A percentile compares a stretch with the other conserved stretches of the same genome.
Conservation (phyloP, 2,888 invertebrate species). For the Hyles lineata region DNA sequence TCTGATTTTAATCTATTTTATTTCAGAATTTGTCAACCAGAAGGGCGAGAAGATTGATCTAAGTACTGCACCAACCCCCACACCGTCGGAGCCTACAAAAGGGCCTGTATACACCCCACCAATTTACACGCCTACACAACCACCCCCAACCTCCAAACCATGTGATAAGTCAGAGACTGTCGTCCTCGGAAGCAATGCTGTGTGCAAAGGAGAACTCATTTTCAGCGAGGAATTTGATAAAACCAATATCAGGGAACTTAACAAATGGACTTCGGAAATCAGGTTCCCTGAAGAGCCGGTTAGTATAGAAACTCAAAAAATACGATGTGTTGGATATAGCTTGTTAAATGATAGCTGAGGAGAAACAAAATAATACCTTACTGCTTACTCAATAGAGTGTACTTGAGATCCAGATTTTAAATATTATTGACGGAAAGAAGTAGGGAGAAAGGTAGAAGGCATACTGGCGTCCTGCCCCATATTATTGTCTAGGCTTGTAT, state of each 20-base stretch:
- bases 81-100: slow-evolving; percentile 25
- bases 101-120: slow-evolving; percentile 28
- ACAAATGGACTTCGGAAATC: slow-evolving; percentile 81
- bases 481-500: too few relatives aligned
- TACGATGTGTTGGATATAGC: neutral
- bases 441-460: too few relatives aligned
- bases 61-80: slow-evolving; percentile 37
- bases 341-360: neutral
- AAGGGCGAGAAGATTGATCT: slow-evolving; percentile 58
- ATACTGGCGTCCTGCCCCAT: too few relatives aligned
- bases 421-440: too few relatives aligned
- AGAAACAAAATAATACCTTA: neutral
- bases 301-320: slow-evolving; percentile 46
- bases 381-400: slow-evolving; percentile 34
- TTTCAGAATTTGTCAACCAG: slow-evolving; percentile 70
- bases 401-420: neutral
- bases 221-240: slow-evolving; percentile 86
- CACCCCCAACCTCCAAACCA: neutral
- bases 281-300: slow-evolving; percentile 86
- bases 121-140: neutral
- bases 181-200: slow-evolving; percentile 53
- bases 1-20: too few relatives aligned
- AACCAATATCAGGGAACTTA: slow-evolving; percentile 54
- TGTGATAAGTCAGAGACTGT: slow-evolving; percentile 59
- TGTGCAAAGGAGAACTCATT: slow-evolving; percentile 83